Evolutionary conservation across 2,888 invertebrate species (phyloP), one percentile per base, ranked within the genome.

Genomic region (Dioctria rufipes): DNA sequence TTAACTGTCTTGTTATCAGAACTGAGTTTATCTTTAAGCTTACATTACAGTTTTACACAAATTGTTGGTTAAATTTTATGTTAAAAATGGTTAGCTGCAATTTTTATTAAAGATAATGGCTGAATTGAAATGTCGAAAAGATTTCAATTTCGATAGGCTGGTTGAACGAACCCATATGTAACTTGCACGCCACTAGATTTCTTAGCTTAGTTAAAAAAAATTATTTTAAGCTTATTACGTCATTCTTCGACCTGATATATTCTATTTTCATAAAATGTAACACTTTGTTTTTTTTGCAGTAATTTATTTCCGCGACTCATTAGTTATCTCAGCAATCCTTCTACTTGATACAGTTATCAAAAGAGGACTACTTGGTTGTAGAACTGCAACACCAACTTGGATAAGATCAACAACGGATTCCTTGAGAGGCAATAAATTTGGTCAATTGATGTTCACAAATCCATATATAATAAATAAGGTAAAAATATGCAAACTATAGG

Each of bases 231-330:
- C 25, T 2, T 25, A 25, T 25, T 25, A 25, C 1, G 2, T 25
- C 37, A 49, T 0, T 37, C 37, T 39, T 39, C 40, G 65, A 25
- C 25, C 1, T 25, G 25, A 39, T 6, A 6, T 39, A 65, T n/a
- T 13, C 42, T 46, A 13, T 51, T 51, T 46, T 46, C 60, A n/a
- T 5, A n/a, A 25, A 61, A 42, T 54, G 6, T 37, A 49, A 71
- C 66, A 5, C 4, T 13, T 5, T 8, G 0, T 46, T n/a, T 67
- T 67, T 77, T 81, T 83, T 83, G 75, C 75, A 86, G 85, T 85
- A 54, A 11, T 84, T 25, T 85, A 80, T 66, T 84, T 83, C 63
- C 80, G 84, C 5, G 84, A 85, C 67, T 84, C 85, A 13, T 25
- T 85, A 42, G 43, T 84, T 2, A 83, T 84, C 25, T 77, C 83